phyloP scores from a whole-genome alignment of 2,888 invertebrate genomes.

The Drosophila emarginata region DNA sequence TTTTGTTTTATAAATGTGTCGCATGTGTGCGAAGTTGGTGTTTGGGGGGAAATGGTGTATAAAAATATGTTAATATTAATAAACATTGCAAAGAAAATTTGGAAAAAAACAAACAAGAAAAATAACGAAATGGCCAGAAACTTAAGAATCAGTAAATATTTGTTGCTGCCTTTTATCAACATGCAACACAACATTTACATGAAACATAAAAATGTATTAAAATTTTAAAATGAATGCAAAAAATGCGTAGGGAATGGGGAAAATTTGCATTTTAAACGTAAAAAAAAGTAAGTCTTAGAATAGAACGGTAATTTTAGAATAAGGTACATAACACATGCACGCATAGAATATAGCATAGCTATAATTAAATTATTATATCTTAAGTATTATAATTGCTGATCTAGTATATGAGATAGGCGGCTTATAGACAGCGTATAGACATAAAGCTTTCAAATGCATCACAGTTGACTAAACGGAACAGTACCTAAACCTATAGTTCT shows the following conservation, averaged over 20 bases:
- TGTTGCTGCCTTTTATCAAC: constrained; percentile 63
- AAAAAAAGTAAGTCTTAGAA: neutral
- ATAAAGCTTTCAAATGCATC: constrained; percentile 7
- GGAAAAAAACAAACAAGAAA: neutral
- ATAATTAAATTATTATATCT: neutral
- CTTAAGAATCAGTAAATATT: constrained; percentile 50
- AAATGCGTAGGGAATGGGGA: constrained; percentile 12
- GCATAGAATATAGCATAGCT: neutral
- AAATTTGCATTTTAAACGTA: constrained; percentile 7
- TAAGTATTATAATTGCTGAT: constrained; percentile 5
- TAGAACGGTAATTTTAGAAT: neutral
- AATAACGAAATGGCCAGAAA: neutral
- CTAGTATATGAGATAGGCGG: neutral
- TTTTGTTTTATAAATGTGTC: constrained; percentile 40
- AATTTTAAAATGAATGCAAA: constrained; percentile 49
- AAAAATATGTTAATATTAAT: constrained; percentile 60
- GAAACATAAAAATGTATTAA: constrained; percentile 27
- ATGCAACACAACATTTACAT: constrained; percentile 59
- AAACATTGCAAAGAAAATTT: constrained; percentile 34
- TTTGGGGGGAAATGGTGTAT: constrained; percentile 30
- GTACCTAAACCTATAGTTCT: neutral
- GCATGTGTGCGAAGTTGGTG: constrained; percentile 39
- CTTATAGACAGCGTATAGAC: constrained; percentile 9
- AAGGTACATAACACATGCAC: constrained; percentile 9
- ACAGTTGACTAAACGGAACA: neutral